Evolutionary conservation across 2,888 invertebrate species (phyloP).

Genomic region (Cataglyphis altisquamis): DNA sequence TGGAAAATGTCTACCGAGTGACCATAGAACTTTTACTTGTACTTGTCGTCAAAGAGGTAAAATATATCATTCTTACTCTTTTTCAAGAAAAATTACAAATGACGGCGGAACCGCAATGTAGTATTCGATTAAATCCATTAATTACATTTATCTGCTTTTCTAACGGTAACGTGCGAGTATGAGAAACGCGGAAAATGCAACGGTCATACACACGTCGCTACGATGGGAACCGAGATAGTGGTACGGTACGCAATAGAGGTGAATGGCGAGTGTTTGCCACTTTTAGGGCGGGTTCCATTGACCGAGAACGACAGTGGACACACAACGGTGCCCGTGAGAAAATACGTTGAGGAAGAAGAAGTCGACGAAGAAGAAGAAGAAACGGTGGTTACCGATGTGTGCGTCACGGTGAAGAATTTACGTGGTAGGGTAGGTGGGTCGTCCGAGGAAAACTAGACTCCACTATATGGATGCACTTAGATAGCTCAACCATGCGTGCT

Average conservation of each 20-base stretch:
- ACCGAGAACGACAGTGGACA: conserved; percentile 63
- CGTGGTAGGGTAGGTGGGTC: conserved; percentile 64
- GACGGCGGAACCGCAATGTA: not conserved
- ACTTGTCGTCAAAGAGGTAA: not conserved
- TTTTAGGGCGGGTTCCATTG: conserved; percentile 54
- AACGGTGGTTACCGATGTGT: conserved; percentile 26
- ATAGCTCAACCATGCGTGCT: conserved; percentile 83
- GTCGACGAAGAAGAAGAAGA: conserved; percentile 30
- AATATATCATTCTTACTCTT: not conserved
- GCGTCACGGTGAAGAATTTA: conserved; percentile 52
- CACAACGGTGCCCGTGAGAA: conserved; percentile 71
- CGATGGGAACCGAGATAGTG: conserved; percentile 15
- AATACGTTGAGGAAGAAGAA: conserved; percentile 67
- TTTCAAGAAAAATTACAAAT: not conserved
- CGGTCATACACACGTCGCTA: conserved; percentile 6
- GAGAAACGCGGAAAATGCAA: conserved; percentile 26
- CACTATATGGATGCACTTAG: conserved; percentile 74
- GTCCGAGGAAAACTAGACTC: conserved; percentile 73
- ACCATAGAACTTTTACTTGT: not conserved
- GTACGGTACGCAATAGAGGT: not conserved
- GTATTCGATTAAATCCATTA: conserved; percentile 13
- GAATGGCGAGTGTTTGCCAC: conserved; percentile 15
- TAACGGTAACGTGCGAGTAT: conserved; percentile 34
- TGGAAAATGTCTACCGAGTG: not conserved
- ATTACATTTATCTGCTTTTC: conserved; percentile 16